Evolutionary conservation across 1,140 invertebrate species (phyloP).

Genomic region (Neotoxoptera formosana): DNA sequence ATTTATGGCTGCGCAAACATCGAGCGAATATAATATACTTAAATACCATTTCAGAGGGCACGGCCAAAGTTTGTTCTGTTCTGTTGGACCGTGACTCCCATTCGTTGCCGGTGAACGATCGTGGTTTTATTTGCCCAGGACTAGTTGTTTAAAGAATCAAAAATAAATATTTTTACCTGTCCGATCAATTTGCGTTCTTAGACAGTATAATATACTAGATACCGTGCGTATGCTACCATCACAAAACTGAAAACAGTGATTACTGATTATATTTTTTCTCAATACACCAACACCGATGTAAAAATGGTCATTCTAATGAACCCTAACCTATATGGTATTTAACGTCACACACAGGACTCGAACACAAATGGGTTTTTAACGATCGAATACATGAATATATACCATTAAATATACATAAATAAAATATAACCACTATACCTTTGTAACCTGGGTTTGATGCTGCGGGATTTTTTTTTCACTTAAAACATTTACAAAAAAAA

Average conservation of each 20-base stretch:
- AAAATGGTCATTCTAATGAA: conserved; percentile 7
- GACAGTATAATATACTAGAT: neutral
- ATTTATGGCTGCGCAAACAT: conserved; percentile 40
- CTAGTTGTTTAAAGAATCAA: neutral
- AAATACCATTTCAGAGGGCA: neutral
- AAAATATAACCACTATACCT: neutral
- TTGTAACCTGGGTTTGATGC: neutral
- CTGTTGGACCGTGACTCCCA: neutral
- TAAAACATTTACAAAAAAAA: neutral
- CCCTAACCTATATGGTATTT: neutral
- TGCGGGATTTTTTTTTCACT: neutral
- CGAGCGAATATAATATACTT: neutral
- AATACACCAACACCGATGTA: neutral
- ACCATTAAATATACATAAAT: conserved; percentile 1
- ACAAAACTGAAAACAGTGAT: neutral
- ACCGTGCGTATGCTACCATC: neutral
- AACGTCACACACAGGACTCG: neutral
- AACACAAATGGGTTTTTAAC: conserved; percentile 7
- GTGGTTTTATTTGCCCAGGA: neutral
- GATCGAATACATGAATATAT: conserved; percentile 10
- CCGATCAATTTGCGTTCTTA: neutral
- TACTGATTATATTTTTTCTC: neutral
- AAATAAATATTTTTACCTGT: neutral
- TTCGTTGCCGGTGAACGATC: neutral
- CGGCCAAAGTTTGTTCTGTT: neutral